Evolutionary conservation across 1,140 invertebrate genomes (phyloP).

Genomic region (Bombus vancouverensis): DNA sequence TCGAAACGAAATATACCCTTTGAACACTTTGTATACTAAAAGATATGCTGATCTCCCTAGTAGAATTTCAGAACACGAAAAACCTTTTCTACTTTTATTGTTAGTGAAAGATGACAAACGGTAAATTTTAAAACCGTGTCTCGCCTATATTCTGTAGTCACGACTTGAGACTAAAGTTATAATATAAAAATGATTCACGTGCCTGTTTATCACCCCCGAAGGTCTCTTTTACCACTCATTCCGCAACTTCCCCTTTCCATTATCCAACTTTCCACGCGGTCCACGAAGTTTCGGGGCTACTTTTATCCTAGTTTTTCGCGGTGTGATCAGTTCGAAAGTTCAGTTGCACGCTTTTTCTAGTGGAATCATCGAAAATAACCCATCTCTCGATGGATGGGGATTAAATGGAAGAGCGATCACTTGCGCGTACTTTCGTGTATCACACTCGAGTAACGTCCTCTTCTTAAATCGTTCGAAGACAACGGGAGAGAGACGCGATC

Average conservation of each 20-base stretch:
- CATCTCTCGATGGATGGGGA: not conserved
- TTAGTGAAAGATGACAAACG: too few relatives aligned
- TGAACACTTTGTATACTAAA: too few relatives aligned
- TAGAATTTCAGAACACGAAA: too few relatives aligned
- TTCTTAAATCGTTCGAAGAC: not conserved
- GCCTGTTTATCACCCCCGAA: not conserved
- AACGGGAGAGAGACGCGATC: not conserved
- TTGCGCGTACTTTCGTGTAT: slow-evolving; percentile 6
- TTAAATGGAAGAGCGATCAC: slow-evolving; percentile 11
- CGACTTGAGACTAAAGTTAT: not conserved
- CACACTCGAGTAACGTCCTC: slow-evolving; percentile 25
- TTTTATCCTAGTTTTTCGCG: not conserved
- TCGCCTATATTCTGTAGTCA: not conserved
- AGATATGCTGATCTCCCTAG: too few relatives aligned
- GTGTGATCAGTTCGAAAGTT: slow-evolving; percentile 42
- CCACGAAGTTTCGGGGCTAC: not conserved
- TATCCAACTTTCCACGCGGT: not conserved
- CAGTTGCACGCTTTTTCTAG: not conserved
- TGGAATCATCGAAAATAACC: slow-evolving; percentile 21
- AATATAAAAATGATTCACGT: not conserved
- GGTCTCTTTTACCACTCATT: slow-evolving; percentile 30
- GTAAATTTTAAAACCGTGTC: too few relatives aligned
- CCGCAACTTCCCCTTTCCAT: not conserved
- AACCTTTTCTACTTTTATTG: too few relatives aligned
- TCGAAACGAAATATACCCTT: too few relatives aligned